A percentile compares a stretch with the other conserved stretches of the same genome.
Conservation (phyloP, 2,113 vertebrate genomes). For the Pteropus alecto region DNA sequence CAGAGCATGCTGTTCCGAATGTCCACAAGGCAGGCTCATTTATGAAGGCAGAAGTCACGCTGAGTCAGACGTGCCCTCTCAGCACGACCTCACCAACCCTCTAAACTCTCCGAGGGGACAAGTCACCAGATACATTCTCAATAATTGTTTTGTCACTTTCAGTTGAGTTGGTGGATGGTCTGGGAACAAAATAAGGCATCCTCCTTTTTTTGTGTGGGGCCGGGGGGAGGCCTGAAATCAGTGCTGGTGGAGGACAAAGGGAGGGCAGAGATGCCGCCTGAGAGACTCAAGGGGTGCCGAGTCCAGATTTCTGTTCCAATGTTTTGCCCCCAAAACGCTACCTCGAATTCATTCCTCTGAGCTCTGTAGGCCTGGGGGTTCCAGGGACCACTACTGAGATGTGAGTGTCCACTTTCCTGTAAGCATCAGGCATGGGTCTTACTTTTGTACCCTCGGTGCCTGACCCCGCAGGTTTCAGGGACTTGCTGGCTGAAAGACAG, state of each 20-base stretch:
- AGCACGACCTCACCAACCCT: too few relatives aligned
- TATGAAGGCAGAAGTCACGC: neutral
- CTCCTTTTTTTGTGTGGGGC: neutral
- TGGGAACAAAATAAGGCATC: neutral
- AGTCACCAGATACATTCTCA: neutral
- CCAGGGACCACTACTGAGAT: neutral
- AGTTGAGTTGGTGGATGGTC: neutral
- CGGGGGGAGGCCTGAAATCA: neutral
- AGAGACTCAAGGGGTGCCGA: neutral
- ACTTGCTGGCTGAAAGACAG: neutral
- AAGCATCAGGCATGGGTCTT: neutral
- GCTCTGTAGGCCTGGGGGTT: neutral
- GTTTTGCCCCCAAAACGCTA: neutral
- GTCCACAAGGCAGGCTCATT: neutral
- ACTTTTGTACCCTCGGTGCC: rapidly evolving
- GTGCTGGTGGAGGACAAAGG: neutral
- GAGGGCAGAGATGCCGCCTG: neutral
- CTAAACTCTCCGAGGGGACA: neutral
- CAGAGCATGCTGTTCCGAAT: neutral
- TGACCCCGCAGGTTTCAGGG: neutral
- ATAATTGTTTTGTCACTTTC: neutral
- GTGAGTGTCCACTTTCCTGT: too few relatives aligned
- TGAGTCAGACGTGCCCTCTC: neutral
- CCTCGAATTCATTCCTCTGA: neutral
- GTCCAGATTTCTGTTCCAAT: neutral